Evolutionary conservation across 1,140 invertebrate species (phyloP).

Genomic region (Aphis gossypii): DNA sequence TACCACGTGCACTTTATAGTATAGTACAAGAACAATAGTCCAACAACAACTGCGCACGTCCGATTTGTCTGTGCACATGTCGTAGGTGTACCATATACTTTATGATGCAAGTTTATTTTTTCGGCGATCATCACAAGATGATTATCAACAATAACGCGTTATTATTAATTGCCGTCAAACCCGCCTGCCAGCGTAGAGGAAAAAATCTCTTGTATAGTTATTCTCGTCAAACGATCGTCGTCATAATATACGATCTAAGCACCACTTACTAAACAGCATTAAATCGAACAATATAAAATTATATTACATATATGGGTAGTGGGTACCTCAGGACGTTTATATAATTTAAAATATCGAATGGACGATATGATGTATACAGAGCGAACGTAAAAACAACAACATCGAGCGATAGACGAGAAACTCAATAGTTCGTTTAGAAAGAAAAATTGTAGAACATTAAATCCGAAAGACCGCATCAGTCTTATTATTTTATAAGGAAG

Average conservation of each 20-base stretch:
- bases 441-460: background rate
- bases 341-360: constrained; percentile 4
- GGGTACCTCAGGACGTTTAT: background rate
- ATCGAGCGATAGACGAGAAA: background rate
- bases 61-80: too few species aligned
- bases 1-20: background rate
- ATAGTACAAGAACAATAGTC: background rate
- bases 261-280: background rate
- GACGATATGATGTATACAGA: background rate
- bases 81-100: background rate
- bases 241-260: background rate
- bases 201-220: background rate
- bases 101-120: background rate
- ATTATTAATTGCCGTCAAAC: constrained; percentile 22
- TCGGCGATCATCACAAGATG: background rate
- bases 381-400: background rate
- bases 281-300: background rate
- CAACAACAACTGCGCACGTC: background rate
- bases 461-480: background rate
- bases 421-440: too few species aligned
- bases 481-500: too few species aligned
- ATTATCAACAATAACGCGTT: background rate
- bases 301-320: background rate
- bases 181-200: background rate
- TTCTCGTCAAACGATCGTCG: background rate